phyloP scores from a whole-genome alignment of 2,797 vertebrate genomes.

The Discoglossus pictus region DNA sequence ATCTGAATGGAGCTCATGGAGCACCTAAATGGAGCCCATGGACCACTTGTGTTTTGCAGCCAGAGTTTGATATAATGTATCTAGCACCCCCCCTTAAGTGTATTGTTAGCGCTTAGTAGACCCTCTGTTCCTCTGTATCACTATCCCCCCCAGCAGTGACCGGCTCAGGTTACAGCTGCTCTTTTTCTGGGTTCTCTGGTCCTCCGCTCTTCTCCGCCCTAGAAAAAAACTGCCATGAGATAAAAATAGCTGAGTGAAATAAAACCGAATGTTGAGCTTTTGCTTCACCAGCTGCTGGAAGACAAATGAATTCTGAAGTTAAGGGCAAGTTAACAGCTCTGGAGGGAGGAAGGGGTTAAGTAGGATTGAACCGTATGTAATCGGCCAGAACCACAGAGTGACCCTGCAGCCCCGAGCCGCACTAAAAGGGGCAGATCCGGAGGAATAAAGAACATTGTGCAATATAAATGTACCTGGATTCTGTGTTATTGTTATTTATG shows the following conservation, averaged over 20 bases:
- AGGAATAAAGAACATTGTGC: too few species aligned
- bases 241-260: slow-evolving; percentile 38
- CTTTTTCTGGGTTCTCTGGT: slow-evolving; percentile 23
- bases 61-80: too few species aligned
- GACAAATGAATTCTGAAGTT: background rate
- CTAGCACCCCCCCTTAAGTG: too few species aligned
- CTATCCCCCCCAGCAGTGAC: too few species aligned
- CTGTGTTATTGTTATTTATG: too few species aligned
- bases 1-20: too few species aligned
- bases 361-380: slow-evolving; percentile 9
- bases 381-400: slow-evolving; percentile 50
- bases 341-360: slow-evolving; percentile 24
- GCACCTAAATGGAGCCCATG: too few species aligned
- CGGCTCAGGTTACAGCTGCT: slow-evolving; percentile 5
- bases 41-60: too few species aligned
- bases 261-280: slow-evolving; percentile 26
- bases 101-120: too few species aligned
- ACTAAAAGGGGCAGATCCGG: background rate
- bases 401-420: slow-evolving; percentile 13
- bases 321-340: background rate
- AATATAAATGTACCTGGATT: too few species aligned
- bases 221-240: slow-evolving; percentile 21
- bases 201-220: slow-evolving; percentile 4
- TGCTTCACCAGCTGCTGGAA: slow-evolving; percentile 10
- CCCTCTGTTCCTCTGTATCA: too few species aligned